phyloP scores from a whole-genome alignment of 2,113 vertebrate genomes.

The Pachyramphus minor region DNA sequence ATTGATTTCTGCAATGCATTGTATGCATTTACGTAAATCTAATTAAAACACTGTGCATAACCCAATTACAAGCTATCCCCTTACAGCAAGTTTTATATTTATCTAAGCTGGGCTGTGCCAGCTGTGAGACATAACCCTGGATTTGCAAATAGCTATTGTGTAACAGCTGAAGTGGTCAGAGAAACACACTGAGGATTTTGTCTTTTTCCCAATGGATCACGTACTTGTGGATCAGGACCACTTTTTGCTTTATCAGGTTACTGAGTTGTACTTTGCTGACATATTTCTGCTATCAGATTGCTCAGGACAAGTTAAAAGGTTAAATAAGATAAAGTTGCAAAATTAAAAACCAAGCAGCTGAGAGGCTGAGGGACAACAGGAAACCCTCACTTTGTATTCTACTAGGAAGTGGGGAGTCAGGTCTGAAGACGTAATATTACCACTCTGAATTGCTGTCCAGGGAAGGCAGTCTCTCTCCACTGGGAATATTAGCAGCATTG shows the following conservation, averaged over 20 bases:
- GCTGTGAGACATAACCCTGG: conserved; percentile 30
- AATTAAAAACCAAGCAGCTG: background rate
- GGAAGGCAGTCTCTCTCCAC: no score
- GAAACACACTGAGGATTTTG: background rate
- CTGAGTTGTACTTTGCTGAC: background rate
- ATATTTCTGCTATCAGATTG: background rate
- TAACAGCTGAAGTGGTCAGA: conserved; percentile 13
- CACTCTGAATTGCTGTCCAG: background rate
- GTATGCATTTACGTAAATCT: conserved; percentile 51
- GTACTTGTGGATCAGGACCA: background rate
- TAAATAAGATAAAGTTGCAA: background rate
- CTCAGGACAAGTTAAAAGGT: background rate
- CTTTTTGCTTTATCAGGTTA: background rate
- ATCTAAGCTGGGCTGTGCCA: conserved; percentile 23
- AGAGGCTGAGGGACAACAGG: background rate
- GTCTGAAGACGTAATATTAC: background rate
- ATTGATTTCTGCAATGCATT: conserved; percentile 36
- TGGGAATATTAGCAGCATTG: background rate
- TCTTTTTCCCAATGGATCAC: background rate
- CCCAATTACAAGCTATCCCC: conserved; percentile 42
- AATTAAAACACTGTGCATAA: conserved; percentile 49
- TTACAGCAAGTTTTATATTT: conserved; percentile 61
- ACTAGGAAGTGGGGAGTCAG: background rate
- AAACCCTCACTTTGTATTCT: background rate
- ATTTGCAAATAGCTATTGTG: conserved; percentile 4